Evolutionary conservation across 1,140 invertebrate genomes (phyloP).

Genomic region (Grapholita molesta): DNA sequence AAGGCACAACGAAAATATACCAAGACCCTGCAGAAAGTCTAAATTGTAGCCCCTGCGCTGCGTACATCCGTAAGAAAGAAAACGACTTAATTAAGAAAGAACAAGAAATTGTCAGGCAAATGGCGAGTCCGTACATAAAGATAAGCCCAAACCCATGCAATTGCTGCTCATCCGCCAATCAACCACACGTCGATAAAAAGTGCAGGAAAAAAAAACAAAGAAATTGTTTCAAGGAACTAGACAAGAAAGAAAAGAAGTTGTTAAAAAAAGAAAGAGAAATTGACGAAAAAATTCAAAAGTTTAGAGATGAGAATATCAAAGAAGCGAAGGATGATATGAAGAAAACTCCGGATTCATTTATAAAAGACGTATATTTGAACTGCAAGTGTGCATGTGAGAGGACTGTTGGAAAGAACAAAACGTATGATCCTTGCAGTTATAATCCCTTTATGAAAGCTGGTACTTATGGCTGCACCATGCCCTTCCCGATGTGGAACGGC

Average conservation of each 20-base stretch:
- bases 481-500: neutral
- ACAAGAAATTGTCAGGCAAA: neutral
- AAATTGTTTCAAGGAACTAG: conserved; percentile 14
- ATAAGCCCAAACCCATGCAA: neutral
- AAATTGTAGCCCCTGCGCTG: neutral
- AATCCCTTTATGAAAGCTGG: neutral
- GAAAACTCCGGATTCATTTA: neutral
- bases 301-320: conserved; percentile 16
- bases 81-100: neutral
- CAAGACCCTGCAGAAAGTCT: neutral
- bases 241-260: conserved; percentile 26
- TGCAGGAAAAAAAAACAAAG: neutral
- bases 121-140: neutral
- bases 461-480: neutral
- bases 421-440: neutral
- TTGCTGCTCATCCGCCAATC: neutral
- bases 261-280: conserved; percentile 21
- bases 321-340: conserved; percentile 21
- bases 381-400: neutral
- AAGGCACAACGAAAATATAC: neutral
- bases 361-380: neutral
- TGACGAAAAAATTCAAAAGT: conserved; percentile 21
- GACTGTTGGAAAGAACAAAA: neutral
- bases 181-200: neutral
- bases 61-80: neutral